phyloP scores from a whole-genome alignment of 2,113 vertebrate genomes.

The Stercorarius parasiticus region DNA sequence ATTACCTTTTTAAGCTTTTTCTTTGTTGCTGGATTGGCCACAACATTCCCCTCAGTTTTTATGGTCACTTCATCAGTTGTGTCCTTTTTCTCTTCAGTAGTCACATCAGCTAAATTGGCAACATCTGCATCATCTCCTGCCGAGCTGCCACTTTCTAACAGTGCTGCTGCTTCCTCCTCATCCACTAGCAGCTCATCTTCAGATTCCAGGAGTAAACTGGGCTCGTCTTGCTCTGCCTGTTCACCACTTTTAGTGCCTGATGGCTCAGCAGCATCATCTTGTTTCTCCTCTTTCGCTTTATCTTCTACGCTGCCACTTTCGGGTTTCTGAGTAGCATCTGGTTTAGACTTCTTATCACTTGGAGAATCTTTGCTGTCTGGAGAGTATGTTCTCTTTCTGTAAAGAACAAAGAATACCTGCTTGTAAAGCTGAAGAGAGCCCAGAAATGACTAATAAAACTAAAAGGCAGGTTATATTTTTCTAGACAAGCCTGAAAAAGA shows the following conservation, averaged over 20 bases:
- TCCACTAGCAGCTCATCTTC: conserved; percentile 80
- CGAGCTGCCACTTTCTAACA: conserved; percentile 81
- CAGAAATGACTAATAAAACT: neutral
- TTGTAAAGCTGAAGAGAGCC: neutral
- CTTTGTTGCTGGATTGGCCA: conserved; percentile 64
- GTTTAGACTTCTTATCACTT: conserved; percentile 78
- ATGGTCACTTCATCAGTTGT: conserved; percentile 60
- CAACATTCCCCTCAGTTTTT: conserved; percentile 66
- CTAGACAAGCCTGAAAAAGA: neutral
- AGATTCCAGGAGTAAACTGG: conserved; percentile 76
- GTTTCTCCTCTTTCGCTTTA: conserved; percentile 76
- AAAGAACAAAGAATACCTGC: neutral
- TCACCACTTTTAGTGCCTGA: conserved; percentile 64
- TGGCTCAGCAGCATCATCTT: conserved; percentile 71
- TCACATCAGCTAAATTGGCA: conserved; percentile 71
- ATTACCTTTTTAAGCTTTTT: conserved; percentile 81
- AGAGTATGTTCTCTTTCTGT: conserved; percentile 80
- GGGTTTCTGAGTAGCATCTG: conserved; percentile 72
- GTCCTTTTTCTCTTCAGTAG: conserved; percentile 74
- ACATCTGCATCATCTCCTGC: conserved; percentile 78
- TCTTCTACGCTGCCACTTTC: conserved; percentile 68
- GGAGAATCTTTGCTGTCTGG: conserved; percentile 80
- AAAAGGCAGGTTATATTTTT: neutral
- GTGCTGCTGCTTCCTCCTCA: conserved; percentile 79
- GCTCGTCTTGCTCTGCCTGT: conserved; percentile 72